Evolutionary conservation across 2,797 vertebrate genomes (phyloP), one percentile per base, ranked within the genome.

Genomic region (Poecile montanus): DNA sequence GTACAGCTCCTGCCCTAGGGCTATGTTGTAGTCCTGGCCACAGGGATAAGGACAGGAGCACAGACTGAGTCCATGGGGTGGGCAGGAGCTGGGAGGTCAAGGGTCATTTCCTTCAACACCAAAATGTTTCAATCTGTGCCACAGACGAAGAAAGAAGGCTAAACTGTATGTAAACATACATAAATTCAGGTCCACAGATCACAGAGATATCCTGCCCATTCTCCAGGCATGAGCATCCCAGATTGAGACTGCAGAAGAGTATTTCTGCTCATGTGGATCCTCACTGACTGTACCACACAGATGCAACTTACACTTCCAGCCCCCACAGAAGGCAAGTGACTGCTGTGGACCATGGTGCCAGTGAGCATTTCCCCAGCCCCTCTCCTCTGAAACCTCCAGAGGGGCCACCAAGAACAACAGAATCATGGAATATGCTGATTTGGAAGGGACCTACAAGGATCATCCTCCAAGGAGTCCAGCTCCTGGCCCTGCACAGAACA

Each of bases 11-110:
- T 40, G 29, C 26, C 45, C 19, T 10, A n/a, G 48, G 54, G 54
- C n/a, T 65, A 3, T 10, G 34, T 16, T 79, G 63, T 67, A n/a
- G 44, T n/a, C 40, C 40, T 62, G 62, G n/a, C 17, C 1, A 1
- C 32, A 56, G 26, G 25, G 17, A 79, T 44, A 65, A 54, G 51
- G 51, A 68, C 21, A 40, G 32, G 9, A 56, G 13, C n/a, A 70
- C 36, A 50, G 32, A n/a, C 29, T 2, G 3, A 76, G 36, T 40
- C 45, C 6, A 4, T 6, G 2, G 25, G 11, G 18, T 3, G 1
- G 12, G 18, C 22, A 73, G 53, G 30, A 79, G 38, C 13, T 47
- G 51, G 22, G 10, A 40, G 40, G 44, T 32, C 44, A 51, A 62
- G 22, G 25, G 25, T 47, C 11, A 13, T 70, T 61, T 81, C 36